Evolutionary conservation across 2,113 vertebrate genomes (phyloP).

Genomic region (Muscicapa adusta): DNA sequence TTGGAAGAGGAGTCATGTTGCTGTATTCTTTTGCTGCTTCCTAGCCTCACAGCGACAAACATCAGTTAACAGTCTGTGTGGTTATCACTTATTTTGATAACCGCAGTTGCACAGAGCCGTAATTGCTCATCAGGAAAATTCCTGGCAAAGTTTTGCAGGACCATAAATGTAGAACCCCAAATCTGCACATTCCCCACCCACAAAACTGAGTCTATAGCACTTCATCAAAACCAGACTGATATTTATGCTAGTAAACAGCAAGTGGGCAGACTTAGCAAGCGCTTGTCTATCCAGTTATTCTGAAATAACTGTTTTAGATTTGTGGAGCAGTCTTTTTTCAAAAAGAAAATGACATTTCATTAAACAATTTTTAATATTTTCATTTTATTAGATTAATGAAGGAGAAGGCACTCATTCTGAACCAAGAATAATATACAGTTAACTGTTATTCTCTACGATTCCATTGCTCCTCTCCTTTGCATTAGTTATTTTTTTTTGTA

Average conservation of each 20-base stretch:
- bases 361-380: background rate
- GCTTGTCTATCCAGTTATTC: background rate
- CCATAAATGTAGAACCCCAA: background rate
- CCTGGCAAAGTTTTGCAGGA: background rate
- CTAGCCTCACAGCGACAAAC: background rate
- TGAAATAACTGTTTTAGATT: background rate
- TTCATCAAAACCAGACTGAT: background rate
- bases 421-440: background rate
- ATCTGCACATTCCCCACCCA: background rate
- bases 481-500: background rate
- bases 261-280: background rate
- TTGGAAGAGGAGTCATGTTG: no score
- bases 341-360: background rate
- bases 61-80: background rate
- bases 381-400: background rate
- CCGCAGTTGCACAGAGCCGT: background rate
- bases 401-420: background rate
- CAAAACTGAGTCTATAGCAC: background rate
- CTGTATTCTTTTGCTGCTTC: no score
- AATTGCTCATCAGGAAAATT: background rate
- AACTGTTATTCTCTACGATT: background rate
- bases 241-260: background rate
- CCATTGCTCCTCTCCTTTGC: background rate
- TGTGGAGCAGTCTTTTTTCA: background rate
- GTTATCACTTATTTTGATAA: rapidly evolving